A percentile compares a stretch with the other conserved stretches of the same genome.
Evolutionary conservation across 2,888 invertebrate genomes (phyloP).

Genomic region (Timema podura): DNA sequence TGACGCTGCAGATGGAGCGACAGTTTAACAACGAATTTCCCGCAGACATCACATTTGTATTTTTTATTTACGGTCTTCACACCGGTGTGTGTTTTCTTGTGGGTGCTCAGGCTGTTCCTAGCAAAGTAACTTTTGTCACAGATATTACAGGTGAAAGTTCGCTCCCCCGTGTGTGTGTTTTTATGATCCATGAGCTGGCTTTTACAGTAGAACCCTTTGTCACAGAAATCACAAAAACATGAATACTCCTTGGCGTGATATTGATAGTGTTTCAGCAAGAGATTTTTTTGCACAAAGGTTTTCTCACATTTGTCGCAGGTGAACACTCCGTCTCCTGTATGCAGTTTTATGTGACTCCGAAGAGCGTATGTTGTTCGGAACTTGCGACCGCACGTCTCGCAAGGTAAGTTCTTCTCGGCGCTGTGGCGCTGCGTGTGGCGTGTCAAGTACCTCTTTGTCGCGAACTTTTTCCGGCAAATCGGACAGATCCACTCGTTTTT

Average conservation of each 20-base stretch:
- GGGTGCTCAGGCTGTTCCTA: constrained; percentile 50
- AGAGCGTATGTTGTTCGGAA: constrained; percentile 1
- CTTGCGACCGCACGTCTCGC: neutral
- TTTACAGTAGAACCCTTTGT: constrained; percentile 31
- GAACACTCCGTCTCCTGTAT: constrained; percentile 13
- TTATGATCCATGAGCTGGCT: constrained; percentile 45
- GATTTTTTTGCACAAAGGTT: constrained; percentile 45
- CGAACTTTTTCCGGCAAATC: constrained; percentile 5
- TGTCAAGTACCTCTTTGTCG: neutral
- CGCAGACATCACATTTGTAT: constrained; percentile 38
- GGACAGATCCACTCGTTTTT: constrained; percentile 1
- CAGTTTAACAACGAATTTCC: constrained; percentile 36
- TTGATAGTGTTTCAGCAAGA: constrained; percentile 14
- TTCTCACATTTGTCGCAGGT: constrained; percentile 36
- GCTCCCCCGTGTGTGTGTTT: constrained; percentile 34
- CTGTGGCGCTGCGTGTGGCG: neutral
- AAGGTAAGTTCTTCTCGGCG: neutral
- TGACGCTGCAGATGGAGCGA: constrained; percentile 14
- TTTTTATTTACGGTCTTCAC: constrained; percentile 37
- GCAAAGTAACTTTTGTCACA: constrained; percentile 16
- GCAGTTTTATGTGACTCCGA: constrained; percentile 8
- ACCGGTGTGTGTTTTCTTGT: constrained; percentile 45
- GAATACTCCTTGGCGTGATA: constrained; percentile 11
- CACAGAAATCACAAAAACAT: constrained; percentile 25
- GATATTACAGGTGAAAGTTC: constrained; percentile 16